Evolutionary conservation across 2,888 invertebrate species (phyloP), one percentile per base, ranked within the genome.

Genomic region (Apoderus coryli): DNA sequence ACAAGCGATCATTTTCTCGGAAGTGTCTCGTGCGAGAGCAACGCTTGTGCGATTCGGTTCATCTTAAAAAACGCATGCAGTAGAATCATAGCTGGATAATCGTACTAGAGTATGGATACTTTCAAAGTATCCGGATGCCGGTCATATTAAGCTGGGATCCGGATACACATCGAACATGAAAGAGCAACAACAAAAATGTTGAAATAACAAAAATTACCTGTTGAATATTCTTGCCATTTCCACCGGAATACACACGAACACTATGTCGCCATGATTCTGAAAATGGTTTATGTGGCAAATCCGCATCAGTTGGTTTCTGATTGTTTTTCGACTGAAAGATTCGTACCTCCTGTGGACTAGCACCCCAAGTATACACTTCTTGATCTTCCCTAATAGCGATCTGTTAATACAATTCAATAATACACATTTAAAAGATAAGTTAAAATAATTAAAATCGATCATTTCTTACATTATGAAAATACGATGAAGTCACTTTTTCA

Each of bases 401-500:
- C 79, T 79, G 43, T 11, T 53, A 51, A 32, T 14, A 16, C 12
- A 14, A 26, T 27, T n/a, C 19, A 19, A n/a, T 19, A n/a, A 19
- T 19, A 19, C n/a, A 19, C 6, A 19, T 19, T 19, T 19, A 19
- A 19, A 19, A 19, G 7, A 7, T 19, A n/a, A 19, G n/a, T 19
- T 19, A 6, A 19, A 19, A n/a, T 19, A 19, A n/a, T 19, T n/a
- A 19, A 19, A 6, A 19, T 19, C n/a, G 2, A 6, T 16, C 15
- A 29, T 26, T 27, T 57, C 72, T 65, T 61, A 80, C 80, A 59
- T 73, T 79, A 47, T 80, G 78, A 58, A 82, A 84, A 59, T 77
- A 79, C 43, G 73, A 72, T 27, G 79, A 69, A 7, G 70, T 60
- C 34, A 77, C 64, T 41, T 59, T 63, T 39, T 69, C 67, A 13